Base-by-base conservation (phyloP, 2,888 invertebrate species). In the Drosophila kambysellisi region DNA sequence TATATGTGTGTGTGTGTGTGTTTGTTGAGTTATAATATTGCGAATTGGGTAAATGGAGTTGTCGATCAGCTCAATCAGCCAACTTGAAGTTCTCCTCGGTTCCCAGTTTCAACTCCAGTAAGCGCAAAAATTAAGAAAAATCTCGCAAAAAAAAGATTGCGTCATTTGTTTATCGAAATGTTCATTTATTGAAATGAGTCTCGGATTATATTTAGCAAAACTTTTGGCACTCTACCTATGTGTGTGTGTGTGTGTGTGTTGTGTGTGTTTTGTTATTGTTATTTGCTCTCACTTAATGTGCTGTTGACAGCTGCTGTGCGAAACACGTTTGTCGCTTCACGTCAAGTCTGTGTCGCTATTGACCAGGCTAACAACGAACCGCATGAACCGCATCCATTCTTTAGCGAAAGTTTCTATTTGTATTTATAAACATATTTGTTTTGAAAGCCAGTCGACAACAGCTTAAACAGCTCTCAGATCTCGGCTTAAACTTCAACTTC, bases 81-180 rank as follows among this genome's bases (percentile, higher is more conserved):
- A 51, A 51, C 50, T 59, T 15, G 48, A 43, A 59, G 39, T 60
- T 63, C 57, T 65, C 43, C 63, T 54, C 65, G 62, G 54, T 65
- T 65, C 39, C 56, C 29, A 57, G 41, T 30, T 51, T 6, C 70
- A 68, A 68, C 48, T 51, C 20, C 68, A 72, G 57, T 60, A 59
- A 68, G 25, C 25, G 25, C 25, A 66, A 41, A 41, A n/a, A n/a
- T 5, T 4, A n/a, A 41, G 25, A 25, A 25, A 25, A 67, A 61
- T 70, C 58, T 25, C 46, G 32, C 53, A 39, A 52, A 29, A 53
- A 29, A 73, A 75, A 69, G 88, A 88, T 88, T 88, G 87, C 87
- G 87, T 88, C 87, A 88, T 88, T 87, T 88, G 80, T 88, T 88
- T 87, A 77, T 88, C 72, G 81, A 82, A 76, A 68, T 82, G 76